Evolutionary conservation across 2,113 vertebrate genomes (phyloP), one percentile per base, ranked within the genome.

Genomic region (Gambusia affinis): DNA sequence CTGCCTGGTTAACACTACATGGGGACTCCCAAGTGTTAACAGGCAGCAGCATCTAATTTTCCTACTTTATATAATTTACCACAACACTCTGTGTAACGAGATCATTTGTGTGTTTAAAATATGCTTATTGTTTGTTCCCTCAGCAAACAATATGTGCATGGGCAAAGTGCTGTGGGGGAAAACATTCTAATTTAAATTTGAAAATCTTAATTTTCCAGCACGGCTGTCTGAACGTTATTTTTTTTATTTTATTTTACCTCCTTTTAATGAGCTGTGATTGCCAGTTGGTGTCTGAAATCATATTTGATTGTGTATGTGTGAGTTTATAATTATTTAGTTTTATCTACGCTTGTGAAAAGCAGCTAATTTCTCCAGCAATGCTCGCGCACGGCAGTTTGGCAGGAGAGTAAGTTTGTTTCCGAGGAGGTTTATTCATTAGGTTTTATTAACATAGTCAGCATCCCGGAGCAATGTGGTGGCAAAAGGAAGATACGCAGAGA

Each of bases 241-340:
- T 57, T 1, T 27, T 65, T 28, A 33, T 86, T 37, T 37, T 10
- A 11, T 37, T 87, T 81, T 80, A 89, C 83, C 88, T 87, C 85
- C 73, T 83, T 83, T 70, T 87, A 90, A 88, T 90, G 72, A 89
- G 86, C 80, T 70, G 57, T 70, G 51, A 57, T 24, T n/a, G 24
- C 51, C 51, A 57, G 10, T n/a, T 57, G 19, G 24, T n/a, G 8
- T n/a, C 22, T 57, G 22, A n/a, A 57, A 57, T n/a, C 51, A 19
- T n/a, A 57, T 57, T 57, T 57, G 51, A n/a, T 57, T 57, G 19
- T 47, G 44, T 5, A 19, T 47, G 44, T 47, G 44, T 57, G 51
- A n/a, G 24, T 19, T 57, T 22, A 1, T 57, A 57, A 57, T 57
- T 57, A 57, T 57, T 24, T 57, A 57, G 22, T 57, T 57, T 57